Evolutionary conservation across 2,888 invertebrate species (phyloP).

Genomic region (Psylliodes chrysocephalus): DNA sequence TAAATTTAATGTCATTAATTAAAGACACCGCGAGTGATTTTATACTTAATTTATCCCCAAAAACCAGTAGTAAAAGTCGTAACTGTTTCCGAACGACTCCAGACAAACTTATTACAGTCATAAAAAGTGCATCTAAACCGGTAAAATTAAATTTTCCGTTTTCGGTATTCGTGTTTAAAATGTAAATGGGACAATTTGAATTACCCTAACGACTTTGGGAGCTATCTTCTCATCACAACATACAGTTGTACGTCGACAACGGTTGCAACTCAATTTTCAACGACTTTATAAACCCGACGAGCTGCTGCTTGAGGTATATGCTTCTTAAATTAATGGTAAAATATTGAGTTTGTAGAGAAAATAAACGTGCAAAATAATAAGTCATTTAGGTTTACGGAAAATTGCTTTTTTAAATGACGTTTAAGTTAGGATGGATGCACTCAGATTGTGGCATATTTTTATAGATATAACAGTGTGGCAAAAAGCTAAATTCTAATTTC

Average conservation of each 20-base stretch:
- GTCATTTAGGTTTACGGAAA: neutral
- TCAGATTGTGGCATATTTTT: no score
- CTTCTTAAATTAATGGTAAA: slow-evolving; percentile 5
- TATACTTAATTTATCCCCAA: neutral
- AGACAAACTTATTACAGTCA: neutral
- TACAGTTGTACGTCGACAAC: slow-evolving; percentile 3
- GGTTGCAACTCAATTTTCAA: slow-evolving; percentile 6
- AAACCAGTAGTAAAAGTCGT: neutral
- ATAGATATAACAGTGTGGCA: no score
- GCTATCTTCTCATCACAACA: slow-evolving; percentile 11
- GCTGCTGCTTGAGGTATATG: neutral
- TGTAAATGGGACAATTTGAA: slow-evolving; percentile 10
- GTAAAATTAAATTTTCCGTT: slow-evolving; percentile 6
- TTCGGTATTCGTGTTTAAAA: slow-evolving; percentile 10
- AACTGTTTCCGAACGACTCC: neutral
- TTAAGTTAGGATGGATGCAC: no score
- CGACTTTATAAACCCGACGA: slow-evolving; percentile 1
- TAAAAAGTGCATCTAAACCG: slow-evolving; percentile 9
- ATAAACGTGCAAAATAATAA: neutral
- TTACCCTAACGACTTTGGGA: slow-evolving; percentile 8
- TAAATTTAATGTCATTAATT: no score
- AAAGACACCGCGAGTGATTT: no score
- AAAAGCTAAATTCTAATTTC: no score
- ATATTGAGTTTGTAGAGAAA: neutral
- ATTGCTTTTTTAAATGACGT: no score